phyloP scores from a whole-genome alignment of 2,797 vertebrate genomes.

The Aythya fuligula region DNA sequence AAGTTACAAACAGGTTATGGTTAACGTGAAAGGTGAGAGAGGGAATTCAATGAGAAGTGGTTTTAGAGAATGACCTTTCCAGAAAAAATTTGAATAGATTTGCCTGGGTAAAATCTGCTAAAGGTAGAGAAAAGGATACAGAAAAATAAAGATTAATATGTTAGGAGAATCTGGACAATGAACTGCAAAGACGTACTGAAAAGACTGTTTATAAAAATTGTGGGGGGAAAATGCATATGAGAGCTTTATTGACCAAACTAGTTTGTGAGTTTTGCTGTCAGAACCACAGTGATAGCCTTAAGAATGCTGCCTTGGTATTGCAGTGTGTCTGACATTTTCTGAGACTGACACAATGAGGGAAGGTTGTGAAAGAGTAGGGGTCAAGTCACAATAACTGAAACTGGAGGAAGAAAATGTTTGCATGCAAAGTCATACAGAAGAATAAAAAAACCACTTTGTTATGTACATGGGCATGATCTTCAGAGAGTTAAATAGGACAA shows the following conservation, averaged over 20 bases:
- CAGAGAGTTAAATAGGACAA: not conserved
- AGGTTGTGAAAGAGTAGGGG: not conserved
- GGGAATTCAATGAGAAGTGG: not conserved
- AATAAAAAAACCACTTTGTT: not conserved
- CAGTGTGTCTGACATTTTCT: not conserved
- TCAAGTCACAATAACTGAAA: not conserved
- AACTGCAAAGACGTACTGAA: fast-evolving
- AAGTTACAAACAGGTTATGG: not conserved
- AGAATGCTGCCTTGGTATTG: not conserved
- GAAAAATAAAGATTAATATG: not conserved
- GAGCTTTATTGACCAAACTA: not conserved
- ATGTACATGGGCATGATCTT: not conserved
- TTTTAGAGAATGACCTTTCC: not conserved
- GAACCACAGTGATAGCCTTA: not conserved
- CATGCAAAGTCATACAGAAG: not conserved
- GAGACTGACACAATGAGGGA: not conserved
- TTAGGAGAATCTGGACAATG: not conserved
- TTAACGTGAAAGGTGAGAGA: not conserved
- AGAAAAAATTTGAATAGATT: not conserved
- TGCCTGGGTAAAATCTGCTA: not conserved
- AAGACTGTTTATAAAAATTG: not conserved
- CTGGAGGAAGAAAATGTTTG: not conserved
- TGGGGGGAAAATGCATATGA: not conserved
- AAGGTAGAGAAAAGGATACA: not conserved
- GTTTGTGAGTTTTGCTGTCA: not conserved